Base-by-base conservation (phyloP, 2,113 vertebrate species). In the Rhineura floridana region DNA sequence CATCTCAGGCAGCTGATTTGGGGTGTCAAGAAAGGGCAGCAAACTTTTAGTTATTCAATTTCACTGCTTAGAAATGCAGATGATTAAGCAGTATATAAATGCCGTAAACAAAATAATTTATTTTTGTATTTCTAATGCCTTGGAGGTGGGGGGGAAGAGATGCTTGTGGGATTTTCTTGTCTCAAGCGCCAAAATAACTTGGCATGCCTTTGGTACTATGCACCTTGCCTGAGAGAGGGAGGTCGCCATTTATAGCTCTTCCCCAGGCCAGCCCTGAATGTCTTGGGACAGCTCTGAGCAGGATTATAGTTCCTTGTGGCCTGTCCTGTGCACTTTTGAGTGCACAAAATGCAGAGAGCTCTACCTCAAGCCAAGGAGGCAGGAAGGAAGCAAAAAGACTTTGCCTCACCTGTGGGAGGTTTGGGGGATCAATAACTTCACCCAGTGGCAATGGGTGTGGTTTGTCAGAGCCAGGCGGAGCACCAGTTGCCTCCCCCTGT, bases 371-470 rank as follows among this genome's bases (percentile, higher is more conserved):
- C 30, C 42, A 42, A 23, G 30, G 75, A 77, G 72, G 33, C 50
- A 44, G 44, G 73, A 82, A 70, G 55, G 63, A 44, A 77, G 65
- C 42, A 25, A n/a, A 79, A 25, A 83, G 65, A 91, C 46, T 44
- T 8, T 79, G 55, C 67, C 93, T 59, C 87, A 97, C 96, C 96
- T 97, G 95, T 0, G 95, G 90, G 89, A 93, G 79, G 28, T 90
- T 81, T 84, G 88, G 95, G 50, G 94, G 63, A 3, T 96, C 95
- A 0, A 21, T 21, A 19, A 77, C 77, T 1, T 96, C 96, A 85
- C 80, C 77, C 0, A 76, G 46, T 21, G 79, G 62, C 65, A 87
- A 88, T 0, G 93, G 94, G 8, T 92, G 91, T 0, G 87, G 90
- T 19, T 96, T 95, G 0, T 28, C 95, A 6, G 95, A 85, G 25